Conservation (phyloP, 2,888 invertebrate genomes). For the Plagiodera versicolora region DNA sequence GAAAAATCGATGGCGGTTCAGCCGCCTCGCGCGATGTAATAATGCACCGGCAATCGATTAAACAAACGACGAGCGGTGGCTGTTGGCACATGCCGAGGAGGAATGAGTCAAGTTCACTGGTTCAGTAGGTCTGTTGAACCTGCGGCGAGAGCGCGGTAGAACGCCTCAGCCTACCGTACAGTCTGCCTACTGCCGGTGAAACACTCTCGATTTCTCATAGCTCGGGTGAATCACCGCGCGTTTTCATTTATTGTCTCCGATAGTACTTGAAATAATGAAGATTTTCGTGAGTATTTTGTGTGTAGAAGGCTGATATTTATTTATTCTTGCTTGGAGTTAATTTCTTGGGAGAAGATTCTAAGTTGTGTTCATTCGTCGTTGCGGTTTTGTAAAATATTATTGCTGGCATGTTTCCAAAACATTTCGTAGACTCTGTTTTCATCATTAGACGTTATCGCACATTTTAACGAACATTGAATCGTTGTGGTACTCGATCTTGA, state of each 20-base stretch:
- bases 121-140: slow-evolving; percentile 41
- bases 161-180: background rate
- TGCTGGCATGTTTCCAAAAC: no score
- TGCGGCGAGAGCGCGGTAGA: slow-evolving; percentile 18
- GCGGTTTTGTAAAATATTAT: no score
- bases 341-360: no score
- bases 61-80: slow-evolving; percentile 27
- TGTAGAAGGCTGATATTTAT: background rate
- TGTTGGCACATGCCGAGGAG: slow-evolving; percentile 30
- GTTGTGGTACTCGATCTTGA: no score
- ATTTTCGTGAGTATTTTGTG: background rate
- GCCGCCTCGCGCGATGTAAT: slow-evolving; percentile 1
- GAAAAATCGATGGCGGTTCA: slow-evolving; percentile 27
- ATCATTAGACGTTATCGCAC: no score
- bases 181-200: background rate
- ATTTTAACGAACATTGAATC: no score
- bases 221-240: slow-evolving; percentile 9
- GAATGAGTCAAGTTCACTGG: slow-evolving; percentile 39
- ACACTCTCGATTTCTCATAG: background rate
- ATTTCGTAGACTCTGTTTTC: no score
- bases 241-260: background rate
- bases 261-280: background rate
- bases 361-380: no score
- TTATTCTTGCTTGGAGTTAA: no score
- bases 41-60: slow-evolving; percentile 30